Percentiles rank a stretch among this genome's conserved stretches.
phyloP scores from a whole-genome alignment of 1,140 invertebrate genomes.

The Drosophila kohkoa region DNA sequence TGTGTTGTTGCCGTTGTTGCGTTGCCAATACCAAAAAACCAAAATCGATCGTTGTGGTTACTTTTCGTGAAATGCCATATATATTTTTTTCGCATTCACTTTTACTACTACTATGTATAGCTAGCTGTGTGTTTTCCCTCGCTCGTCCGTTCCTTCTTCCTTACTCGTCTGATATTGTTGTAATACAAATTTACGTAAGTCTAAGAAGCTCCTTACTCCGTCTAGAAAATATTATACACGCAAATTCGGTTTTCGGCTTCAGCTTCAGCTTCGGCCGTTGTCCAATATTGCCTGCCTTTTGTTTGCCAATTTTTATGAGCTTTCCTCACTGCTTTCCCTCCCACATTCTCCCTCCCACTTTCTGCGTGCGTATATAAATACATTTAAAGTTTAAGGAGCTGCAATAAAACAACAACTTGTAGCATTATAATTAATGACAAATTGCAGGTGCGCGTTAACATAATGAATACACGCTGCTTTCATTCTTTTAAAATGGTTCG shows the following conservation, averaged over 20 bases:
- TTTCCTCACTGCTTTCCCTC: constrained; percentile 7
- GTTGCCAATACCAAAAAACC: constrained; percentile 55
- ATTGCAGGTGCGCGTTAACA: constrained; percentile 56
- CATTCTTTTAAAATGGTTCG: constrained; percentile 40
- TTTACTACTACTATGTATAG: constrained; percentile 3
- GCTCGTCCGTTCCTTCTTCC: constrained; percentile 19
- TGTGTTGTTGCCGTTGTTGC: no score
- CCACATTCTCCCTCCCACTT: constrained; percentile 37
- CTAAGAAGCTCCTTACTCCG: constrained; percentile 22
- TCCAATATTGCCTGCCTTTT: constrained; percentile 73
- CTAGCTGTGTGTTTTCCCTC: constrained; percentile 35
- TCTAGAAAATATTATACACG: constrained; percentile 54
- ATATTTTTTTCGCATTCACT: constrained; percentile 19
- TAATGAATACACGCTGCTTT: constrained; percentile 34
- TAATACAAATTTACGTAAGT: constrained; percentile 78
- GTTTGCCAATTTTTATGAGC: constrained; percentile 79
- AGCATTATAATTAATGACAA: constrained; percentile 73
- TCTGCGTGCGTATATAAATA: background rate
- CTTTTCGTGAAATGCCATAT: constrained; percentile 71
- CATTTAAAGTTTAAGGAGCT: background rate
- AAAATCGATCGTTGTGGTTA: constrained; percentile 78
- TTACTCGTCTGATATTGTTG: constrained; percentile 57
- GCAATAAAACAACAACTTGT: constrained; percentile 55
- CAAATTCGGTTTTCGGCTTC: constrained; percentile 49
- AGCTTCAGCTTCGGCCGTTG: constrained; percentile 53